Conservation (phyloP, 2,113 vertebrate genomes). For the Bufo gargarizans region DNA sequence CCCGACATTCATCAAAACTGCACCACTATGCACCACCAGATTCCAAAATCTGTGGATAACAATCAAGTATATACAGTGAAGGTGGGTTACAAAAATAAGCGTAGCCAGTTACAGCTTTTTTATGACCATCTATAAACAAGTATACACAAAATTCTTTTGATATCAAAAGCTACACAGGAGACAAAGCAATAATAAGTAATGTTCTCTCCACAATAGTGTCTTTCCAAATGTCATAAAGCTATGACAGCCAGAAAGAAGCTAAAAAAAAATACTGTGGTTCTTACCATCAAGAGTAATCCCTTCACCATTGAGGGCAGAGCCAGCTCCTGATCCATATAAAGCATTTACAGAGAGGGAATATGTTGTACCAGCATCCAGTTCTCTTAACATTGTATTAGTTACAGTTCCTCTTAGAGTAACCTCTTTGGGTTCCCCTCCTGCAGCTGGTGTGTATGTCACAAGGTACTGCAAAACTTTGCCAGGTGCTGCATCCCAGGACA, state of each 20-base stretch:
- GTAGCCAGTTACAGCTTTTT: not conserved
- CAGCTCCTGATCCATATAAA: constrained; percentile 85
- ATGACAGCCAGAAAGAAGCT: not conserved
- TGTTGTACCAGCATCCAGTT: constrained; percentile 81
- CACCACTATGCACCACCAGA: not conserved
- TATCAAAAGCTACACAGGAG: not conserved
- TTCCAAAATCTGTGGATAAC: not conserved
- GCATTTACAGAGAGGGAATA: constrained; percentile 90
- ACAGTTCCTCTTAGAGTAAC: constrained; percentile 80
- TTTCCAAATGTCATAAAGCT: not conserved
- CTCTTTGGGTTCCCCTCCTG: constrained; percentile 87
- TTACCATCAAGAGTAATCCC: constrained; percentile 96
- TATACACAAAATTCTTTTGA: too few species aligned
- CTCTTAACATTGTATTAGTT: constrained; percentile 78
- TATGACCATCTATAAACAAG: too few species aligned
- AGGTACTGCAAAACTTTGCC: constrained; percentile 90
- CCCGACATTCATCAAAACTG: not conserved
- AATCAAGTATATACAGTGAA: not conserved
- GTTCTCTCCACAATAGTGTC: not conserved
- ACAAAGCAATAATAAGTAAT: not conserved
- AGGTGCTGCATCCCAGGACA: constrained; percentile 86
- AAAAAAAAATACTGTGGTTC: constrained; percentile 44
- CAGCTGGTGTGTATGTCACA: constrained; percentile 80
- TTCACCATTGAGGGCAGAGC: constrained; percentile 85
- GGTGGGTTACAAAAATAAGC: not conserved